Evolutionary conservation across 2,888 invertebrate species (phyloP), one percentile per base, ranked within the genome.

Genomic region (Helleia helle): DNA sequence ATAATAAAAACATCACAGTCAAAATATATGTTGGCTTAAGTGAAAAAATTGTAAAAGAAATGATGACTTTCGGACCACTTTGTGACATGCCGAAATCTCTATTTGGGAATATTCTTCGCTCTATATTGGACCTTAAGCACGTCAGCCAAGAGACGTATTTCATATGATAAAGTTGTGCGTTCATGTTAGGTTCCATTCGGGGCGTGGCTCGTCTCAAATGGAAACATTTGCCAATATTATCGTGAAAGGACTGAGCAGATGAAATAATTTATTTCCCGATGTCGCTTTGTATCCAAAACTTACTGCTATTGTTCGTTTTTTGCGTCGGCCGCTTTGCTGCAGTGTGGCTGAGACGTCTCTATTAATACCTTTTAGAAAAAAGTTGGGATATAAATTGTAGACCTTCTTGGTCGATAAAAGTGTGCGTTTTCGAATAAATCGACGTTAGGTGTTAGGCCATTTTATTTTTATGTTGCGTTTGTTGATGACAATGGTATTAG

Each of bases 201-300:
- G 84, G 84, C 84, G 84, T 83, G 80, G 84, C 70, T 58, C 65
- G 71, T 72, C 65, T 70, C 75, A 71, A 81, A 83, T 84, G 72
- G 81, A 83, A 84, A 84, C 84, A 84, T 84, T 84, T 83, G 84
- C 81, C 71, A 84, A 84, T 83, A 83, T 84, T 83, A 81, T 80
- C 73, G 68, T 79, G 79, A 81, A 83, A 80, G 81, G 77, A 71
- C 71, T 72, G 74, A 79, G 71, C 79, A 80, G 79, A 80, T 81
- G 79, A 80, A 80, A 83, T 83, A 81, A 84, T 84, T 84, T 84
- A 84, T 84, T 73, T 80, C 77, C 71, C 77, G 58, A 70, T 75
- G 83, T 80, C 79, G 71, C 75, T 73, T 83, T 84, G 83, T 83
- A 69, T 76, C 71, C 80, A 72, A 75, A 81, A 76, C 77, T 81